phyloP scores from a whole-genome alignment of 2,797 vertebrate species.

The Neosilurus hyrtlii region DNA sequence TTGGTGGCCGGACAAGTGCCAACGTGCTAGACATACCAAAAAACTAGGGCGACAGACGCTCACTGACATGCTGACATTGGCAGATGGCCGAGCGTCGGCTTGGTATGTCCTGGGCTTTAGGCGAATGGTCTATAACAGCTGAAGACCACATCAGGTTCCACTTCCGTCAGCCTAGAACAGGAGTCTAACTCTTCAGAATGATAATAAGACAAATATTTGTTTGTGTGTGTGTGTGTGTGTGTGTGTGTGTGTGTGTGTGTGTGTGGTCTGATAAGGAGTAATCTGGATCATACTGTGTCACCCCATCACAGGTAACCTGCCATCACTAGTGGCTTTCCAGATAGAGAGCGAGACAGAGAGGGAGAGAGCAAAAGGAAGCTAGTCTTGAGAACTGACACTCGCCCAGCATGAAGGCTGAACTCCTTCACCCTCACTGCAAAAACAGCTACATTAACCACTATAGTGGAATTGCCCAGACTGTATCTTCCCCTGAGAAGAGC shows the following conservation, averaged over 20 bases:
- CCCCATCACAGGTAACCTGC: conserved; percentile 71
- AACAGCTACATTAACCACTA: conserved; percentile 79
- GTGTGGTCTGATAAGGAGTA: conserved; percentile 71
- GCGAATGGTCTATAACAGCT: background rate
- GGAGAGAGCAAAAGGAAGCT: conserved; percentile 20
- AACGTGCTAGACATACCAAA: no score
- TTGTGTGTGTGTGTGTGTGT: conserved; percentile 3
- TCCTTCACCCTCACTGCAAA: conserved; percentile 73
- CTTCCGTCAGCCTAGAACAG: background rate
- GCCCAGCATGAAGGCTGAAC: conserved; percentile 78
- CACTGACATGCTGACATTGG: no score
- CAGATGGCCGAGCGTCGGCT: no score
- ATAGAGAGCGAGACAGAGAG: conserved; percentile 43
- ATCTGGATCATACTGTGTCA: conserved; percentile 67
- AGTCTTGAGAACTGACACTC: conserved; percentile 70
- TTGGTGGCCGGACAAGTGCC: no score
- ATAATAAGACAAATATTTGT: conserved; percentile 17
- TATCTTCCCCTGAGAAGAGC: conserved; percentile 75
- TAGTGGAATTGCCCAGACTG: conserved; percentile 80
- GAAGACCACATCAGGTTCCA: background rate
- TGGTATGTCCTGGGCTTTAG: background rate
- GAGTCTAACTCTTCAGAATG: background rate
- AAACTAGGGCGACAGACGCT: no score
- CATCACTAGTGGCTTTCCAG: conserved; percentile 66
- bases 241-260: conserved; percentile 55